phyloP scores from a whole-genome alignment of 2,888 invertebrate species.

The Antheraea assamensis region DNA sequence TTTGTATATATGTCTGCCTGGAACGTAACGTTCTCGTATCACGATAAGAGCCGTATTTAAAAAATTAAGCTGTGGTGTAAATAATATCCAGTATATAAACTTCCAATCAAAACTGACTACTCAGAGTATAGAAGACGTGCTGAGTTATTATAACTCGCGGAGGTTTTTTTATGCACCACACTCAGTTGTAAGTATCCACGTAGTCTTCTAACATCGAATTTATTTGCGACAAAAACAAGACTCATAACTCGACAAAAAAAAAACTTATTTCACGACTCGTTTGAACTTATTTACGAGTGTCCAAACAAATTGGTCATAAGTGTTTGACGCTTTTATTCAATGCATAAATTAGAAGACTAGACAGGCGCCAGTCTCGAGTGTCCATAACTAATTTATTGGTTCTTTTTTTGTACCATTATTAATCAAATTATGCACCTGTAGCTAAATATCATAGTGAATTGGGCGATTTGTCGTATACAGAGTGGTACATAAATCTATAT shows the following conservation, averaged over 20 bases:
- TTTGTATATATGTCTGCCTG: too few relatives aligned
- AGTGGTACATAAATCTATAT: background rate
- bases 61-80: too few relatives aligned
- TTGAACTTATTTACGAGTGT: background rate
- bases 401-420: background rate
- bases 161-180: too few relatives aligned
- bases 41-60: too few relatives aligned
- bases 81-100: too few relatives aligned
- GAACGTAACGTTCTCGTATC: too few relatives aligned
- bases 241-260: background rate
- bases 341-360: constrained; percentile 5
- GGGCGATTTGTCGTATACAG: background rate
- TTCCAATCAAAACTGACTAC: too few relatives aligned
- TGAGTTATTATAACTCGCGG: too few relatives aligned
- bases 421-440: background rate
- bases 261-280: background rate
- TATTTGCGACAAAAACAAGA: background rate
- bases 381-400: constrained; percentile 2
- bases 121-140: too few relatives aligned
- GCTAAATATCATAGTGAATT: background rate
- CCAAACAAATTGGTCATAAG: background rate
- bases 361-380: constrained; percentile 14
- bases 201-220: background rate
- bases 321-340: background rate
- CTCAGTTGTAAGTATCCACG: background rate